Evolutionary conservation across 2,797 vertebrate genomes (phyloP).

Genomic region (Typhlichthys subterraneus): DNA sequence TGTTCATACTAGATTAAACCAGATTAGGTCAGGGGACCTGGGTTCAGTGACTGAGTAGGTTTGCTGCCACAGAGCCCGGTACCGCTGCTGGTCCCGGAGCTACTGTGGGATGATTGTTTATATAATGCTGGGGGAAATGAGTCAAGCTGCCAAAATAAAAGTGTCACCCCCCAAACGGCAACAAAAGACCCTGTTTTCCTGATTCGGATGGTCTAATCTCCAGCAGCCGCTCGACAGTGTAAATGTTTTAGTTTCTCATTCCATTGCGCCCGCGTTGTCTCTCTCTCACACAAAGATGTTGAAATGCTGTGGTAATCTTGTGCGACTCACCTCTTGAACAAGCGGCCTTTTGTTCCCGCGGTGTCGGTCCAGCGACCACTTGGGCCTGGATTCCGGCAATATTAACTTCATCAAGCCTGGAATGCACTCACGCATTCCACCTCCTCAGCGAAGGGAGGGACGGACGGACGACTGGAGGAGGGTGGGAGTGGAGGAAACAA

Average conservation of each 20-base stretch:
- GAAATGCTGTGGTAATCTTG: slow-evolving; percentile 65
- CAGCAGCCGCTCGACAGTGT: slow-evolving; percentile 40
- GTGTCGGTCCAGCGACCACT: slow-evolving; percentile 77
- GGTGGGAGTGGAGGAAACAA: slow-evolving; percentile 36
- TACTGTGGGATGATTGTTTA: slow-evolving; percentile 13
- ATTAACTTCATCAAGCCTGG: slow-evolving; percentile 91
- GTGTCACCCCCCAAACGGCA: not conserved
- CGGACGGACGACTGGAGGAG: slow-evolving; percentile 61
- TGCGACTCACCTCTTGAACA: slow-evolving; percentile 74
- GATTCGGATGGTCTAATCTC: slow-evolving; percentile 49
- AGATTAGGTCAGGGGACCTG: not conserved
- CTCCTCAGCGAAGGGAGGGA: slow-evolving; percentile 69
- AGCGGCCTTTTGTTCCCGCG: slow-evolving; percentile 81
- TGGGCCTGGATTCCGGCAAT: slow-evolving; percentile 82
- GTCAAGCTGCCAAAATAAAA: slow-evolving; percentile 14
- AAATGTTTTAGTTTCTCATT: slow-evolving; percentile 20
- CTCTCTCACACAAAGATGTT: slow-evolving; percentile 41
- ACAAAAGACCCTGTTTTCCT: slow-evolving; percentile 8
- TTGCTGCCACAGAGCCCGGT: too few species aligned
- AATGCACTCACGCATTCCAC: slow-evolving; percentile 84
- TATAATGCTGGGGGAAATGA: slow-evolving; percentile 6
- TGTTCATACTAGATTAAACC: slow-evolving; percentile 1
- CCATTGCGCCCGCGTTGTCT: slow-evolving; percentile 24
- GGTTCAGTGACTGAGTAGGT: too few species aligned
- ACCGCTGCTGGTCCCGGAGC: not conserved